Evolutionary conservation across 2,113 vertebrate genomes (phyloP), one percentile per base, ranked within the genome.

Genomic region (Perccottus glenii): DNA sequence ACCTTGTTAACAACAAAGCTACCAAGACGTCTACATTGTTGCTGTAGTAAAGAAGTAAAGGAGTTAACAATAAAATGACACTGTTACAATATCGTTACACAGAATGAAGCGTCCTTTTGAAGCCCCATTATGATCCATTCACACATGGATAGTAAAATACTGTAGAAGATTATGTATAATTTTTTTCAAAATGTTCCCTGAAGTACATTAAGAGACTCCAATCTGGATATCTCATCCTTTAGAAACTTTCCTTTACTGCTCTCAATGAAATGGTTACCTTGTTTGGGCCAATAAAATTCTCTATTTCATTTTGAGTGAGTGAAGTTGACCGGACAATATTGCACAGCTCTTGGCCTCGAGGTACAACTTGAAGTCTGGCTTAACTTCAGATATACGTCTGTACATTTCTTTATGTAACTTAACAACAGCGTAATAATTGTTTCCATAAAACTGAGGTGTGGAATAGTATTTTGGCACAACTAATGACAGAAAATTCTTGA

Each of bases 371-470:
- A 32, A 69, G 35, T 49, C 49, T 73, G 77, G 73, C 15, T 11
- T 52, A 67, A 77, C 83, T 53, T 74, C 57, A 88, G 67, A 80
- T 65, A 75, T 70, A 67, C 48, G 63, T 66, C 79, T 77, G 38
- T 38, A 72, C 66, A 53, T 53, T 80, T 40, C 52, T 5, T 63
- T 11, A 67, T 68, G 60, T 73, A 83, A 85, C 56, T 80, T 82
- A 64, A 60, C 57, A 55, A 66, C 77, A 50, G 47, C 67, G 63
- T 81, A 67, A 80, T 83, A 83, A 81, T 68, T 60, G 70, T 85
- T 87, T 84, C 82, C 81, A 88, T 80, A 85, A 87, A 86, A 75
- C 63, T 3, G 0, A 85, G 36, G 77, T 61, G 70, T 83, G 86
- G 81, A 68, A 80, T 75, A 82, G 66, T 61, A 60, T 83, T 84